Evolutionary conservation across 2,113 vertebrate species (phyloP).

Genomic region (Saguinus midas): DNA sequence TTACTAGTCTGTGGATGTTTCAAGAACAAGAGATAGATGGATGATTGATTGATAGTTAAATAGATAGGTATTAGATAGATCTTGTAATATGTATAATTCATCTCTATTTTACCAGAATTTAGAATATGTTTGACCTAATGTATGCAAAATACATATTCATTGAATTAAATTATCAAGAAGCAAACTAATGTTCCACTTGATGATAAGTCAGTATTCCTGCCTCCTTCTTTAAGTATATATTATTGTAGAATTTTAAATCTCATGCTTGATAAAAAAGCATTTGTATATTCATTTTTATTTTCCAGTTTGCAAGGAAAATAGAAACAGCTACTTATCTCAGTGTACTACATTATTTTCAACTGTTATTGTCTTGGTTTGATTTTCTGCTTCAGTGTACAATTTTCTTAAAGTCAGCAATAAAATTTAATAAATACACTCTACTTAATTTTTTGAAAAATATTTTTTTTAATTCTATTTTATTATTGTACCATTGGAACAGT

Average conservation of each 20-base stretch:
- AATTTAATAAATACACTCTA: conserved; percentile 33
- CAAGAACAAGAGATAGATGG: background rate
- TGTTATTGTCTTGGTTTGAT: background rate
- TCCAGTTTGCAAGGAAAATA: background rate
- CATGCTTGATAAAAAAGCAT: background rate
- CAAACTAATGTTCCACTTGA: background rate
- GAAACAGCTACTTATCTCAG: background rate
- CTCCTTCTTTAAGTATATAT: background rate
- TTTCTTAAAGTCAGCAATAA: background rate
- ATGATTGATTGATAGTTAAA: background rate
- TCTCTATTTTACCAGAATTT: background rate
- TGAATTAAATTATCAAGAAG: background rate
- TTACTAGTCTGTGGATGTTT: background rate
- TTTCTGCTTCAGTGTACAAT: background rate
- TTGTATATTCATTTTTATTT: background rate
- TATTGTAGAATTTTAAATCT: background rate
- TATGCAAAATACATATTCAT: background rate
- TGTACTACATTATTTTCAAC: background rate
- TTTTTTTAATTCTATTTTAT: conserved; percentile 39
- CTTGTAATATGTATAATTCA: background rate
- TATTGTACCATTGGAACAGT: background rate
- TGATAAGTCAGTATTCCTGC: background rate
- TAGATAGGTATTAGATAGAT: background rate
- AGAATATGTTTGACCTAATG: background rate
- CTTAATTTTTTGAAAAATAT: background rate